phyloP scores from a whole-genome alignment of 1,140 invertebrate genomes.

The Agraylea sexmaculata region DNA sequence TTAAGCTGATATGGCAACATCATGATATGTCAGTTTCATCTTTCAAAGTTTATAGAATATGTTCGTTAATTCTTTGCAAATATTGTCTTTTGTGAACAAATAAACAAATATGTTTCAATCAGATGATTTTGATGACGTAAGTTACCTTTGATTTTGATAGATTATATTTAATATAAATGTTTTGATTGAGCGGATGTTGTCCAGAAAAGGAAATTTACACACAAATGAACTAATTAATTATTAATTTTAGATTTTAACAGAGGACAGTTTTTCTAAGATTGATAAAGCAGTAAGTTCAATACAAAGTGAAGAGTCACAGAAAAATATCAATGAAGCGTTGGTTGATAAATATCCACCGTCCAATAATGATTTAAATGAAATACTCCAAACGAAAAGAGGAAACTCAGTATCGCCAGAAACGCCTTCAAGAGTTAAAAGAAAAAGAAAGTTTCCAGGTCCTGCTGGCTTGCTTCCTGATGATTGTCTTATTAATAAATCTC shows the following conservation, averaged over 20 bases:
- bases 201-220: neutral
- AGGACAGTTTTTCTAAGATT: conserved; percentile 11
- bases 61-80: no score
- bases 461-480: conserved; percentile 16
- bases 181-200: neutral
- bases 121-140: conserved; percentile 20
- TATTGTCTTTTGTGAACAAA: no score
- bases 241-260: conserved; percentile 10
- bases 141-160: neutral
- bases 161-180: neutral
- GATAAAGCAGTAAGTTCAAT: conserved; percentile 6
- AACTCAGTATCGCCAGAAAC: neutral
- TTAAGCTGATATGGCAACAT: no score
- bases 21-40: no score
- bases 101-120: conserved; percentile 21
- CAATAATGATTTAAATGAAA: neutral
- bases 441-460: conserved; percentile 21
- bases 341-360: no score
- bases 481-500: conserved; percentile 2
- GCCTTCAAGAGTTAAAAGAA: conserved; percentile 10
- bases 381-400: neutral
- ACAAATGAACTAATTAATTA: neutral
- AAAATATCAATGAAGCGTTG: no score
- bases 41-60: no score
- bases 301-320: no score